These are phyloP conservation scores for Amblyopsis hoosieri DNA, from an alignment of 2,797 vertebrate species.

Conservation along the genomic window DNA sequence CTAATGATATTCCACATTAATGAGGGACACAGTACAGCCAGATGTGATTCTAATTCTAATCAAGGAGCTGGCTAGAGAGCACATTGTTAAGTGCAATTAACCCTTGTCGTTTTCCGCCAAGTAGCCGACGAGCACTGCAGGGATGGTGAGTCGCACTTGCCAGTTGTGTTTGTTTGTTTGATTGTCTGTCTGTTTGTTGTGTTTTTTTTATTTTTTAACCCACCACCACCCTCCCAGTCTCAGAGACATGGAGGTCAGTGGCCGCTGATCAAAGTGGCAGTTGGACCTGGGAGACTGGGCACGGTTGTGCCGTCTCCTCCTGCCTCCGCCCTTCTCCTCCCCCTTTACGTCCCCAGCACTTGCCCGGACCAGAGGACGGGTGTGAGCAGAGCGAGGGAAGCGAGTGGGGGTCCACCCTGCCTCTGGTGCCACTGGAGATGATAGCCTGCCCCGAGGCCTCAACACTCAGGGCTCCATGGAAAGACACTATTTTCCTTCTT, in stretches of 20 bases:
- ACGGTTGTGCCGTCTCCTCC: constrained; percentile 28
- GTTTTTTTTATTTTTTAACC: constrained; percentile 12
- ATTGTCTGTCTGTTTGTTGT: constrained; percentile 2
- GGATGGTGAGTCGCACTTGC: constrained; percentile 45
- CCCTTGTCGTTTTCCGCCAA: constrained; percentile 70
- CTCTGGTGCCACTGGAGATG: constrained; percentile 69
- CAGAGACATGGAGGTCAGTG: constrained; percentile 55
- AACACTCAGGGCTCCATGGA: constrained; percentile 55
- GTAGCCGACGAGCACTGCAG: constrained; percentile 44
- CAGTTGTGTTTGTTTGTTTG: constrained; percentile 3
- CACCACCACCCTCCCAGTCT: constrained; percentile 32
- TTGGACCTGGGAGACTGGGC: constrained; percentile 55
- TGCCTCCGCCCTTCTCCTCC: constrained; percentile 44
- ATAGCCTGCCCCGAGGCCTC: constrained; percentile 66
- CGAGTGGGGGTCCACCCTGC: constrained; percentile 34
- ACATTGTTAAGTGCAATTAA: constrained; percentile 83
- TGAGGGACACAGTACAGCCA: constrained; percentile 81
- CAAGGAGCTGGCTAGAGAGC: constrained; percentile 67
- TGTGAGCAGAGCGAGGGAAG: background rate
- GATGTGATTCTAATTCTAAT: constrained; percentile 84
- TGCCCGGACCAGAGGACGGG: constrained; percentile 29
- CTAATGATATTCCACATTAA: constrained; percentile 83
- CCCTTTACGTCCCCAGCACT: constrained; percentile 31
- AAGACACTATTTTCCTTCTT: constrained; percentile 17
- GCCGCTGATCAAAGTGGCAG: constrained; percentile 63